Evolutionary conservation across 1,140 invertebrate species (phyloP), one percentile per base, ranked within the genome.

Genomic region (Halesus radiatus): DNA sequence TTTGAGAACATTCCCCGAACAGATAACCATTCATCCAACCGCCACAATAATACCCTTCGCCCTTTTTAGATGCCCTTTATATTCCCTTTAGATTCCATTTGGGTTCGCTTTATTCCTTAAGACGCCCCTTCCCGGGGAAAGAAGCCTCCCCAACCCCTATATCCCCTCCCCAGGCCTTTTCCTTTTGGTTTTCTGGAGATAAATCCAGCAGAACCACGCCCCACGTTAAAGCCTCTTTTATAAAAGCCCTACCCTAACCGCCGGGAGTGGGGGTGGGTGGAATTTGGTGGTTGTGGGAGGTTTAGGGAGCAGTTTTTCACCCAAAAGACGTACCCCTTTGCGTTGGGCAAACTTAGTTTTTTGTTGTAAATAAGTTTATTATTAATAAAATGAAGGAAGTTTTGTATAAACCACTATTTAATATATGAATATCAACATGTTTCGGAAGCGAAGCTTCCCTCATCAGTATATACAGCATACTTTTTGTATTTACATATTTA

Each of bases 131-230:
- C 74, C 73, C 7, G 37, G 74, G 18, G 37, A 76, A 76, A 76
- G 74, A 76, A 76, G 26, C 20, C 60, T 64, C 3, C 7, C 0
- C 32, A 3, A 45, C 37, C 37, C 37, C 37, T 1, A 1, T 32
- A 64, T 37, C 74, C 74, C 54, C 26, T 58, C 26, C 37, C 37
- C 37, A 1, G 1, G 37, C 37, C 37, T 45, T 45, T 45, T 45
- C 37, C 73, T 60, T 75, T 54, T 23, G 56, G 29, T 37, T 58
- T 75, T 75, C 74, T 76, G 56, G 16, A 76, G 74, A 76, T 76
- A 76, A 76, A 76, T 76, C 74, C 64, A 20, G 60, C 29, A 22
- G 52, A n/a, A 22, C 56, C 74, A 18, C 56, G 60, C 56, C 74
- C 74, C 15, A 37, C 16, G n/a, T 26, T 45, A 45, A 60, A 45